Conservation (phyloP, 2,797 vertebrate genomes). For the Okamejei kenojei region DNA sequence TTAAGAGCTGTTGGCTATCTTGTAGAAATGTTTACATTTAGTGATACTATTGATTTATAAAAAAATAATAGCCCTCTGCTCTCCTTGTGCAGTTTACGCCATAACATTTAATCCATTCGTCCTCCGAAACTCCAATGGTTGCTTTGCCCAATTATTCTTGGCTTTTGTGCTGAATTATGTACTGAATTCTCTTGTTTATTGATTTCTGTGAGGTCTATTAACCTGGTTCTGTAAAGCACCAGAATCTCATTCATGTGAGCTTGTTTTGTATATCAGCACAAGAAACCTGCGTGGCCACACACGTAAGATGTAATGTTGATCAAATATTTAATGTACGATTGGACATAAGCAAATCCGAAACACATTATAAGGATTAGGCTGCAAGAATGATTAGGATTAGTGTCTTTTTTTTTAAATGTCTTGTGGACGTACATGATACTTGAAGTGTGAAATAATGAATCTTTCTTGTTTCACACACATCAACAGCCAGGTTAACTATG, state of each 20-base stretch:
- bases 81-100: neutral
- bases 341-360: neutral
- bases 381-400: too few relatives aligned
- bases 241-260: neutral
- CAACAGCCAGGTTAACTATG: constrained; percentile 23
- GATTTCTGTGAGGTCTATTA: constrained; percentile 1
- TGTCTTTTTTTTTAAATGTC: neutral
- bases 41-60: neutral
- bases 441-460: constrained; percentile 12
- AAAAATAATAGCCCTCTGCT: neutral
- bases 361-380: neutral
- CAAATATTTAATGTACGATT: neutral
- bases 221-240: neutral
- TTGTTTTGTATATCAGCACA: neutral
- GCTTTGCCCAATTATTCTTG: constrained; percentile 1
- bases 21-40: neutral
- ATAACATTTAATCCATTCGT: neutral
- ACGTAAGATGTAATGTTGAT: neutral
- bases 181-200: constrained; percentile 1
- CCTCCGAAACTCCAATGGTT: neutral
- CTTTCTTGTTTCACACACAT: neutral
- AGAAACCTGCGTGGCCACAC: neutral
- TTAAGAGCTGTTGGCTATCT: neutral
- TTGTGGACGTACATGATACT: neutral
- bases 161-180: neutral